Percentiles rank a stretch among this genome's conserved stretches.
Evolutionary conservation across 2,113 vertebrate species (phyloP).

Genomic region (Calyptommatus sinebrachiatus): DNA sequence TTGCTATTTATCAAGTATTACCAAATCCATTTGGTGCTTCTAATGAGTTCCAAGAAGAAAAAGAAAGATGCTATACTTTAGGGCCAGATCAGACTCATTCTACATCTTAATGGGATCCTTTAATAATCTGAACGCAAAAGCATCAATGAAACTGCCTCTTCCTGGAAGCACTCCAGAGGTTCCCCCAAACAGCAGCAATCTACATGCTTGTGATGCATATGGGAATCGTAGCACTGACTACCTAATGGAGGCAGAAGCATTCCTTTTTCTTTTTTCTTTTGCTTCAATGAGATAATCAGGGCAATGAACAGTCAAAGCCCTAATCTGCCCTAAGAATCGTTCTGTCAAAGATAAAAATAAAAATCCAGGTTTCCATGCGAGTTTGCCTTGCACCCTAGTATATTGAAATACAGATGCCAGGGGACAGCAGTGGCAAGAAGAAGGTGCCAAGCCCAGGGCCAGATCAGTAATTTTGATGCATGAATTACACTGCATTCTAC

Average conservation of each 20-base stretch:
- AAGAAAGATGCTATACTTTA: neutral
- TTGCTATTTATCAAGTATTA: slow-evolving; percentile 45
- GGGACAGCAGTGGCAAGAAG: too few relatives aligned
- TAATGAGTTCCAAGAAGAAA: slow-evolving; percentile 30
- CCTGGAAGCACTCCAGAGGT: neutral
- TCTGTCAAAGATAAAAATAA: neutral
- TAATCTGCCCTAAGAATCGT: too few relatives aligned
- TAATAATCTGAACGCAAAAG: slow-evolving; percentile 16
- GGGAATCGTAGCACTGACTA: neutral
- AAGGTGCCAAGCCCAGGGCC: too few relatives aligned
- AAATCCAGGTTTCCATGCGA: neutral
- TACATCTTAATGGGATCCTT: slow-evolving; percentile 35
- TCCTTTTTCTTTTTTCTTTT: neutral
- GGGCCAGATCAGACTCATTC: slow-evolving; percentile 26
- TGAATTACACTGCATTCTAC: neutral
- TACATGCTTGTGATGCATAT: neutral
- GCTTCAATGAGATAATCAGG: neutral
- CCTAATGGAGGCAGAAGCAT: neutral
- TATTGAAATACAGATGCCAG: neutral
- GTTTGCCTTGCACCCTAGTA: too few relatives aligned
- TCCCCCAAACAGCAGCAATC: too few relatives aligned
- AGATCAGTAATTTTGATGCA: neutral
- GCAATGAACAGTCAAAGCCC: neutral
- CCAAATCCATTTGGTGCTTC: slow-evolving; percentile 36
- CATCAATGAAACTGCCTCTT: neutral